Percentiles rank a stretch among this genome's conserved stretches.
phyloP scores from a whole-genome alignment of 2,113 vertebrate species.

The Protobothrops mucrosquamatus region DNA sequence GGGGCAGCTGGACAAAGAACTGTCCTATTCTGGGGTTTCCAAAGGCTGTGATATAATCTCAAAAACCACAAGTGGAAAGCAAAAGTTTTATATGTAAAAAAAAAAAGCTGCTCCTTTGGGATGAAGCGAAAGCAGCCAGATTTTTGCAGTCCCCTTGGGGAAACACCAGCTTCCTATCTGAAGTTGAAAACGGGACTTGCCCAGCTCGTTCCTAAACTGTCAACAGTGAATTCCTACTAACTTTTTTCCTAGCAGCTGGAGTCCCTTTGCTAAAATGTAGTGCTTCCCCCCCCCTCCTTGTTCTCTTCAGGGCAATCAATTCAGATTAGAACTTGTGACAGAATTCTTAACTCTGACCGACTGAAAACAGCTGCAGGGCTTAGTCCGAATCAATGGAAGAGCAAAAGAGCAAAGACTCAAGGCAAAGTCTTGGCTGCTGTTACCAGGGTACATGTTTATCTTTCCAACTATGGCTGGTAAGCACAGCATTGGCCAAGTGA shows the following conservation, averaged over 20 bases:
- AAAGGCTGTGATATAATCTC: background rate
- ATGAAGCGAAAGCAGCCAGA: conserved; percentile 4
- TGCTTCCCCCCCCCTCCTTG: background rate
- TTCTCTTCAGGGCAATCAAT: background rate
- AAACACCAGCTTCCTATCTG: conserved; percentile 27
- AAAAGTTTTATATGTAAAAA: background rate
- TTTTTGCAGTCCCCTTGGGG: conserved; percentile 17
- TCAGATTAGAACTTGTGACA: conserved; percentile 27
- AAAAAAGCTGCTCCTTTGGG: background rate
- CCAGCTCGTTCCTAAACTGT: conserved; percentile 21
- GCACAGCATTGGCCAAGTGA: background rate
- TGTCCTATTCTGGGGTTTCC: background rate
- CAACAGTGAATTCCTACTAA: conserved; percentile 23
- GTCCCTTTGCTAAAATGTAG: conserved; percentile 33
- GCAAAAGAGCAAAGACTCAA: background rate
- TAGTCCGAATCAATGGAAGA: background rate
- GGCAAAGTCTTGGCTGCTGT: background rate
- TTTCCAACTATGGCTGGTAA: background rate
- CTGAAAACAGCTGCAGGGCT: background rate
- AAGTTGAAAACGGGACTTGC: conserved; percentile 8
- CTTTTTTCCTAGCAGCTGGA: background rate
- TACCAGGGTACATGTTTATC: background rate
- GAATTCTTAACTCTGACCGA: conserved; percentile 5
- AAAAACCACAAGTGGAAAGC: background rate
- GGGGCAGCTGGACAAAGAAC: background rate